Conservation (phyloP, 1,140 invertebrate species). For the Notospermus geniculatus region DNA sequence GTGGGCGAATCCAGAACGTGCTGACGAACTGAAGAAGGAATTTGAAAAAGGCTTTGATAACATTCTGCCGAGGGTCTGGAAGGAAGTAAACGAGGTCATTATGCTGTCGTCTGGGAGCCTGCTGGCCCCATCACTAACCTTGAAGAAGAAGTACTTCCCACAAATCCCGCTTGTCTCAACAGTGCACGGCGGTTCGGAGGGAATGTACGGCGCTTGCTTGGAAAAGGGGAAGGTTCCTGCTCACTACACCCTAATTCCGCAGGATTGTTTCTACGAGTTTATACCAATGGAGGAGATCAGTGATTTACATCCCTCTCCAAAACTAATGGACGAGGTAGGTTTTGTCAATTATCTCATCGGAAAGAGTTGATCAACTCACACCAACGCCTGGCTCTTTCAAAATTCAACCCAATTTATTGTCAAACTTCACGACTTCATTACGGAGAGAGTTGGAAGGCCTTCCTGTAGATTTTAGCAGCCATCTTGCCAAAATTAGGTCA, state of each 20-base stretch:
- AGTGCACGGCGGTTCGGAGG: neutral
- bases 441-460: too few relatives aligned
- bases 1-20: neutral
- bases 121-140: neutral
- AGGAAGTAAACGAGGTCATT: neutral
- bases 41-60: slow-evolving; percentile 2
- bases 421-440: too few relatives aligned
- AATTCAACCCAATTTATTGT: too few relatives aligned
- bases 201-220: neutral
- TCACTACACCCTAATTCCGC: neutral
- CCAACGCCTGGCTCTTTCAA: neutral
- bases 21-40: neutral
- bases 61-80: slow-evolving; percentile 1
- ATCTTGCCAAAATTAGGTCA: too few relatives aligned
- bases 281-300: neutral
- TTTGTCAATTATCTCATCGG: neutral
- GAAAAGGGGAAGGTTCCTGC: neutral
- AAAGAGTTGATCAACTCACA: neutral
- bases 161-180: neutral
- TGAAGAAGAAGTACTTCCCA: neutral
- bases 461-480: too few relatives aligned
- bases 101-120: neutral
- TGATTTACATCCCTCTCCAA: neutral
- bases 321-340: neutral
- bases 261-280: neutral